Conservation (phyloP, 2,797 vertebrate species). For the Emydoidea blandingii region DNA sequence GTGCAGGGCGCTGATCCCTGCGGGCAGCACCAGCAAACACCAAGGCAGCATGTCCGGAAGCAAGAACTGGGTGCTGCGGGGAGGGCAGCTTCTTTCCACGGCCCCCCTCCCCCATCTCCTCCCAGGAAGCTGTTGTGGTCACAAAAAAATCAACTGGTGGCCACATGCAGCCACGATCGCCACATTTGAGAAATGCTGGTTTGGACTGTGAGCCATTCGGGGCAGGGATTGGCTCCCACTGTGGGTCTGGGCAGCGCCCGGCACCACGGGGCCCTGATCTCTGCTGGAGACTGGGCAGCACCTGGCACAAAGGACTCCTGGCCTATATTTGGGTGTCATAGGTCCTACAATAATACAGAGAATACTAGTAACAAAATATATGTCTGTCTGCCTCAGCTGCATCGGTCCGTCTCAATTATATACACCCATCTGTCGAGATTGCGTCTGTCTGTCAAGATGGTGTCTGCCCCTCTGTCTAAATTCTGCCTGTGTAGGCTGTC, state of each 20-base stretch:
- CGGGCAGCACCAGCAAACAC: too few species aligned
- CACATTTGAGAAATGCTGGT: neutral
- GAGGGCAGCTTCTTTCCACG: too few species aligned
- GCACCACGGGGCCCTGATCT: neutral
- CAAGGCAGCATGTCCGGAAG: too few species aligned
- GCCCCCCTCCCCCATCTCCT: too few species aligned
- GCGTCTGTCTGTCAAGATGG: neutral
- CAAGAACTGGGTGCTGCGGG: too few species aligned
- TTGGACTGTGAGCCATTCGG: neutral
- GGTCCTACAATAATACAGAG: neutral
- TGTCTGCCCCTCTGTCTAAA: too few species aligned
- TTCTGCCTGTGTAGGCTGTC: too few species aligned
- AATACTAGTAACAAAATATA: neutral
- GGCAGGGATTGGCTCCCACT: neutral
- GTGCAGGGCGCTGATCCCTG: too few species aligned
- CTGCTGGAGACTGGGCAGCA: neutral
- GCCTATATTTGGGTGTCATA: fast-evolving
- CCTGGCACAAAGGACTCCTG: neutral
- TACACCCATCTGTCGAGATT: neutral
- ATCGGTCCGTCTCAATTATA: neutral
- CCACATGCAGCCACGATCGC: too few species aligned
- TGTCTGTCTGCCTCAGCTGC: neutral
- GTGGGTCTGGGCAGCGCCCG: neutral
- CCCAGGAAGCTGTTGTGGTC: too few species aligned
- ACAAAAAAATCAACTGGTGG: too few species aligned